A percentile compares a stretch with the other conserved stretches of the same genome.
These are phyloP conservation scores for Ophonus ardosiacus DNA, from an alignment of 2,888 invertebrate genomes.

Conservation along the genomic window DNA sequence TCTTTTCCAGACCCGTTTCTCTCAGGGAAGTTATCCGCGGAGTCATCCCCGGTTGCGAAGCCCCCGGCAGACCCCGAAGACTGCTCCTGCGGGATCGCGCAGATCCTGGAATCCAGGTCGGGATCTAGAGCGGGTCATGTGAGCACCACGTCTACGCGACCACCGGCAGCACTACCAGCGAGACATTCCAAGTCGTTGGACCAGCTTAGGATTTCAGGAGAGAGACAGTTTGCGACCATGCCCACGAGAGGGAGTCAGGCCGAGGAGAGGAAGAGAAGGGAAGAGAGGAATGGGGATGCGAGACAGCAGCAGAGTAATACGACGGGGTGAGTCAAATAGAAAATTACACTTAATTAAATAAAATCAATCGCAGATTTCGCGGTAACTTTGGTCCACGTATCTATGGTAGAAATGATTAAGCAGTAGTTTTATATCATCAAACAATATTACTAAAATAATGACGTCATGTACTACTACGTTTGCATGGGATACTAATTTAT, in stretches of 20 bases:
- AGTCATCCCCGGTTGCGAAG: constrained; percentile 46
- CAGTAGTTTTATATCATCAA: no score
- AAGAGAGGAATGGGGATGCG: constrained; percentile 65
- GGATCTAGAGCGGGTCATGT: constrained; percentile 78
- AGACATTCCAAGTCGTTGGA: constrained; percentile 91
- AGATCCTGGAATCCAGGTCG: constrained; percentile 82
- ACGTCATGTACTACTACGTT: no score
- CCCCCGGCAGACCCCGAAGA: constrained; percentile 76
- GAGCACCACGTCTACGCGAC: constrained; percentile 77
- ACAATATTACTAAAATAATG: no score
- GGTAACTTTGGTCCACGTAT: no score
- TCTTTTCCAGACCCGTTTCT: constrained; percentile 78
- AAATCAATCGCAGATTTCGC: no score
- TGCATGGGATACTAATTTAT: no score
- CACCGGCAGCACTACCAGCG: constrained; percentile 79
- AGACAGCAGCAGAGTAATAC: constrained; percentile 22
- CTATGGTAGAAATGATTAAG: no score
- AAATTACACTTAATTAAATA: not conserved
- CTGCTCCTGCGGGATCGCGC: constrained; percentile 83
- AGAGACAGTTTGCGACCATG: constrained; percentile 56
- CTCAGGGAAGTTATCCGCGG: constrained; percentile 75
- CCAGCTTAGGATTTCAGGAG: constrained; percentile 80
- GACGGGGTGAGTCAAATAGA: not conserved
- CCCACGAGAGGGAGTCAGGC: constrained; percentile 64
- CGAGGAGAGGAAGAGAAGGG: constrained; percentile 67